Base-by-base conservation (phyloP, 2,797 vertebrate species). In the Coendou prehensilis region DNA sequence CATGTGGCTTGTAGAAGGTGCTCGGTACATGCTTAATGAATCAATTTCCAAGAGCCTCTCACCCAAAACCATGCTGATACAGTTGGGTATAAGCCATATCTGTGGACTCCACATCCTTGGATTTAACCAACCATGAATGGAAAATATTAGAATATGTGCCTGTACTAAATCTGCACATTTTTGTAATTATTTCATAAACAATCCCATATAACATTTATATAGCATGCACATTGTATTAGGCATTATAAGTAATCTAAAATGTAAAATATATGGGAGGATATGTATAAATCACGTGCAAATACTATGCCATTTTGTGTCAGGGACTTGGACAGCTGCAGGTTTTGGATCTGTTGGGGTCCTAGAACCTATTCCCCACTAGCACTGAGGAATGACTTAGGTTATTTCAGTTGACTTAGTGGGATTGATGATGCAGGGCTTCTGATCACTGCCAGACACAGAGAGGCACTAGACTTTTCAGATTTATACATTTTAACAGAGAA, bases 391-490 rank as follows among this genome's bases (percentile, higher is more conserved):
- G 41, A 28, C 2, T 30, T 22, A 45, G 47, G 50, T 23, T 45
- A 87, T 82, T 80, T 92, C 22, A 45, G 8, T 78, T 82, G 89
- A 79, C 84, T 95, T 91, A n/a, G 28, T 79, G 33, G 11, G 20
- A 81, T 89, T 78, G 37, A 69, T 41, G 33, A 93, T 54, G 26
- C 45, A 83, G 22, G 33, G 2, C 15, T 85, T 96, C 69, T 63
- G 82, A 11, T 37, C 22, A 64, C 17, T 28, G 3, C 56, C 69
- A 94, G 22, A 81, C 15, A n/a, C 6, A 78, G 28, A 89, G n/a
- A 61, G 41, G 45, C 61, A 76, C 20, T 9, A 30, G 37, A 41
- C 30, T 83, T 82, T 78, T 91, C 33, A 10, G 56, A 88, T 83
- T 80, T 67, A 67, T 81, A 14, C 45, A 45, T 78, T 82, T 90